A percentile compares a stretch with the other conserved stretches of the same genome.
Conservation (phyloP, 2,113 vertebrate species). For the Paramormyrops kingsleyae region DNA sequence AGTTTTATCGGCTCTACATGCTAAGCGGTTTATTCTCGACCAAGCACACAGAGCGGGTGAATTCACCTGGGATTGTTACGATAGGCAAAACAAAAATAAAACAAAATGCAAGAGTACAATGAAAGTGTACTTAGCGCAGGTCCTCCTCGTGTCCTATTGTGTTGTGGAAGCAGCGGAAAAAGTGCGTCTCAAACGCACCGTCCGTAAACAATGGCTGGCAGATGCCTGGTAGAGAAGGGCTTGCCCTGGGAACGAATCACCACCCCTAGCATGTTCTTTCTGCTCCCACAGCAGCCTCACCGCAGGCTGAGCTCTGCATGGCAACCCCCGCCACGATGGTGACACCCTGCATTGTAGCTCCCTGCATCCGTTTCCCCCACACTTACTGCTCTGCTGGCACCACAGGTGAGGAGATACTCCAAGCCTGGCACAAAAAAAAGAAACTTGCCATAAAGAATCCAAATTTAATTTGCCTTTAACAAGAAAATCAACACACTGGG, state of each 20-base stretch:
- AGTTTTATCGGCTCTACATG: conserved; percentile 49
- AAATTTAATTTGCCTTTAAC: background rate
- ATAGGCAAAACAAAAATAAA: background rate
- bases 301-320: conserved; percentile 62
- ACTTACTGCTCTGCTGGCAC: conserved; percentile 56
- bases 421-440: background rate
- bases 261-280: conserved; percentile 58
- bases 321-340: conserved; percentile 49
- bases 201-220: conserved; percentile 53
- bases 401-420: conserved; percentile 32
- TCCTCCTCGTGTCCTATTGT: conserved; percentile 56
- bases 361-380: conserved; percentile 80
- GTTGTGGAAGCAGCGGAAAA: conserved; percentile 46
- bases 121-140: conserved; percentile 40
- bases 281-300: conserved; percentile 57
- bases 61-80: background rate
- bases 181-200: conserved; percentile 40
- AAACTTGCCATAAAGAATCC: background rate
- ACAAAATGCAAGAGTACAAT: conserved; percentile 47
- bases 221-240: conserved; percentile 29
- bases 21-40: conserved; percentile 36
- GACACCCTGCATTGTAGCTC: conserved; percentile 61
- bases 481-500: background rate
- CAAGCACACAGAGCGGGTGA: conserved; percentile 39
- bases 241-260: conserved; percentile 57